A percentile compares a stretch with the other conserved stretches of the same genome.
phyloP scores from a whole-genome alignment of 2,113 vertebrate species.

The Daubentonia madagascariensis region DNA sequence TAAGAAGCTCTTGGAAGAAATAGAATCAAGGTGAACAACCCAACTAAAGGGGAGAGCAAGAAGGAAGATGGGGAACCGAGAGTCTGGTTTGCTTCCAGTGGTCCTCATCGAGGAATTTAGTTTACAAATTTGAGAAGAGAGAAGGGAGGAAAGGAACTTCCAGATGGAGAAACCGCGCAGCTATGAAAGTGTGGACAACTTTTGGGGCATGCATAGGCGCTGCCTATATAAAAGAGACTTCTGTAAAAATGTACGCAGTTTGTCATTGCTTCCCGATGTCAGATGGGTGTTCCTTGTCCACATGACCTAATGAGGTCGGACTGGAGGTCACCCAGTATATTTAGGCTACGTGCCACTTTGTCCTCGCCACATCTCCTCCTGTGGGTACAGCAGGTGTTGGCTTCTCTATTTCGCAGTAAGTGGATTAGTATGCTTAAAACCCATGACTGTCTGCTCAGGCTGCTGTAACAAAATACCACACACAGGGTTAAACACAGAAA shows the following conservation, averaged over 20 bases:
- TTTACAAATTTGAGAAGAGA: neutral
- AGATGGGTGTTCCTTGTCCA: neutral
- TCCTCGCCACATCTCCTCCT: neutral
- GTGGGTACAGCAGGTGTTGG: neutral
- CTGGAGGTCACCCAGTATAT: neutral
- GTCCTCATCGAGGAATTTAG: neutral
- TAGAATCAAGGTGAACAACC: neutral
- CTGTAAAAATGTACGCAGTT: neutral
- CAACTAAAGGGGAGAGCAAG: neutral
- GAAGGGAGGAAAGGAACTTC: neutral
- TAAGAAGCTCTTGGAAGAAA: neutral
- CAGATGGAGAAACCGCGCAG: neutral
- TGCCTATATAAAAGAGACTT: neutral
- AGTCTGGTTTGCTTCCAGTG: neutral
- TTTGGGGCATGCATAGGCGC: neutral
- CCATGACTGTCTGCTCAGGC: neutral
- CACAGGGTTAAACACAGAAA: neutral
- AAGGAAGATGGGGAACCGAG: neutral
- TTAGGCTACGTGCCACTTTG: neutral
- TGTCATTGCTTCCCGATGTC: neutral
- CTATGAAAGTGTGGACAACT: neutral
- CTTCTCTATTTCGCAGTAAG: neutral
- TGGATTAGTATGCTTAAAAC: neutral
- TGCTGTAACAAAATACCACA: neutral
- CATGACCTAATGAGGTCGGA: neutral